Evolutionary conservation across 2,113 vertebrate species (phyloP), one percentile per base, ranked within the genome.

Genomic region (Psettodes erumei): DNA sequence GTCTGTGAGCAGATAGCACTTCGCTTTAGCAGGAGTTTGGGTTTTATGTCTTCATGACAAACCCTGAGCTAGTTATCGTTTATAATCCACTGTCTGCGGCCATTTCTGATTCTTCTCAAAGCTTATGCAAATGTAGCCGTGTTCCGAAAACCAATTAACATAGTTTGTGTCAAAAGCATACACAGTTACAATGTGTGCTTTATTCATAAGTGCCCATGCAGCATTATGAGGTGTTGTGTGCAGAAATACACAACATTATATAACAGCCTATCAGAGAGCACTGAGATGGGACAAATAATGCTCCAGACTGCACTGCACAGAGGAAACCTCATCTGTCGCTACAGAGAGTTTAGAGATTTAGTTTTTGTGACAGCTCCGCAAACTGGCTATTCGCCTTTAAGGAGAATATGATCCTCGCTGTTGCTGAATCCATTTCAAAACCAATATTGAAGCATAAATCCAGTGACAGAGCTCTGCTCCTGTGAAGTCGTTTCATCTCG

Each of bases 111-210:
- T 81, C 72, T 18, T 37, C 65, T 77, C 74, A 65, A 65, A 86
- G 59, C 61, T 78, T 77, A 81, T 90, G 75, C 66, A 91, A 88
- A 91, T 87, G 16, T 38, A 11, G 37, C 32, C 1, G 1, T 8
- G 16, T 66, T 79, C 77, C 69, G 64, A 81, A 83, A 81, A 79
- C 79, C n/a, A 82, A 88, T 84, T 53, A 82, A 66, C 62, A 79
- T 75, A 45, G 25, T 70, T 81, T 84, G 60, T 64, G 56, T 65
- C 79, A 64, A 47, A 77, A 82, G 67, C 30, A 79, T 81, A 72
- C 84, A 60, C 53, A 59, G 48, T 23, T 69, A 73, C 63, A 75
- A 63, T 60, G 56, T 54, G 51, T 48, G 78, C 37, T 66, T 85
- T 63, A 68, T 67, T 75, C 66, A 63, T 16, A 80, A 72, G 75